Evolutionary conservation across 2,888 invertebrate genomes (phyloP), one percentile per base, ranked within the genome.

Genomic region (Fabriciana adippe): DNA sequence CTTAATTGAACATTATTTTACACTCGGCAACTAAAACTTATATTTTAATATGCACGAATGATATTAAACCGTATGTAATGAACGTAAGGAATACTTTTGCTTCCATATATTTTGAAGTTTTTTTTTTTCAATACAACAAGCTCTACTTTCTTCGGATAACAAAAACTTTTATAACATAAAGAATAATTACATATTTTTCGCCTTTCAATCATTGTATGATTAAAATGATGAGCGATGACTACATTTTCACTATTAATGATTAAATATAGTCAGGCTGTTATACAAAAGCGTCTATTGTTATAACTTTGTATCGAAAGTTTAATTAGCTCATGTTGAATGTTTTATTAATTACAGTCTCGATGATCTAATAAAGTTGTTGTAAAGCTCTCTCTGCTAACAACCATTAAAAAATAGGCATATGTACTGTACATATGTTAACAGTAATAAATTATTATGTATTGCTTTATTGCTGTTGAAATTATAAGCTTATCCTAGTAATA

Each of bases 211-310:
- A 73, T 73, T 72, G 66, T 68, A 70, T 69, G 68, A 74, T 75
- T 75, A 75, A 72, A 74, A 68, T 69, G 75, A 76, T 80, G 82
- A 85, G 76, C 79, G 79, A 86, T 85, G 83, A 85, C 81, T 79
- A 81, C 82, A 81, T 82, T 81, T 78, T 76, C 80, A 78, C 79
- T 81, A 89, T 88, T 88, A 86, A 90, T 90, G 89, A 87, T 83
- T 76, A 41, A 53, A 41, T 1, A 6, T 50, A 51, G 11, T 16
- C 15, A 8, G 6, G 15, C 15, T 16, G 11, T 51, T 31, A 61
- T 51, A 50, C 51, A 18, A 61, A 61, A 18, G 21, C 21, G 21
- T 53, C 35, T 50, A 35, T 51, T 53, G 35, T 48, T 48, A 48
- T 26, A 31, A 16, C 26, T 15, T 16, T 61, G 51, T 61, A 50